phyloP scores from a whole-genome alignment of 2,888 invertebrate species.

The Cantharis flavilabris region DNA sequence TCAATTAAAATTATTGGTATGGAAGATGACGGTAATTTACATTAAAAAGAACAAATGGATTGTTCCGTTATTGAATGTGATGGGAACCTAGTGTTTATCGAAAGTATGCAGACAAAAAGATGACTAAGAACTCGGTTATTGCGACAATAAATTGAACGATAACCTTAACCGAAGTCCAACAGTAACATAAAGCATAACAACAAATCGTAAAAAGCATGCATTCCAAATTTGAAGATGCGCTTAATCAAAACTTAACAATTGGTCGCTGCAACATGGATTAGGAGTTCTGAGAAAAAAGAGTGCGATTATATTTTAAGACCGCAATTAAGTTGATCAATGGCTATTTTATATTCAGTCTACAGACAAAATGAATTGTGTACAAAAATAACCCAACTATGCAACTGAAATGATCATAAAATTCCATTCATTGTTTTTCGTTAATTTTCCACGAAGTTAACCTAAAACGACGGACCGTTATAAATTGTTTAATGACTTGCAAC shows the following conservation, averaged over 20 bases:
- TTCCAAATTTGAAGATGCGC: background rate
- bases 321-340: conserved; percentile 1
- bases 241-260: background rate
- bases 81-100: background rate
- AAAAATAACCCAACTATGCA: background rate
- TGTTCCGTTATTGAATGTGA: conserved; percentile 8
- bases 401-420: background rate
- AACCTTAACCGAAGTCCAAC: background rate
- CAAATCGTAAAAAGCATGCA: background rate
- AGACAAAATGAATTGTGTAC: background rate
- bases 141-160: background rate
- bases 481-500: conserved; percentile 5
- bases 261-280: background rate
- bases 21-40: background rate
- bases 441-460: background rate
- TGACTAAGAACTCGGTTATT: conserved; percentile 12
- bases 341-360: background rate
- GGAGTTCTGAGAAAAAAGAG: background rate
- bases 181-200: background rate
- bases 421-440: background rate
- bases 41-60: conserved; percentile 5
- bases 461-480: background rate
- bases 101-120: conserved; percentile 9
- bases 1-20: background rate
- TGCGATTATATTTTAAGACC: background rate